Evolutionary conservation across 2,113 vertebrate species (phyloP).

Genomic region (Chiloscyllium plagiosum): DNA sequence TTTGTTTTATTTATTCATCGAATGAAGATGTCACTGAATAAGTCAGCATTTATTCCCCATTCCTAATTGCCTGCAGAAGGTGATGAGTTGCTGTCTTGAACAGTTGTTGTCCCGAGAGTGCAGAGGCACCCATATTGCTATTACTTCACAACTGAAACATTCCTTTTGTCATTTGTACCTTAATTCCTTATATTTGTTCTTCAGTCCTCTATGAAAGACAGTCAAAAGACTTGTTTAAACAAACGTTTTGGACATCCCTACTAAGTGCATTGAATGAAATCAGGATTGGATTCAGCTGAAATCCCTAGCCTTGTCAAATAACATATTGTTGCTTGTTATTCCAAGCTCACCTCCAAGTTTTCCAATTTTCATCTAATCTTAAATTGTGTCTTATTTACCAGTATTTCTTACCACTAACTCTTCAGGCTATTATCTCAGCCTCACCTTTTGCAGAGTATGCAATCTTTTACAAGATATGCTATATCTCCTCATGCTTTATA

Average conservation of each 20-base stretch:
- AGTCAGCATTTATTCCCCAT: no score
- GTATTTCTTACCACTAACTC: neutral
- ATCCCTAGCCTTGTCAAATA: neutral
- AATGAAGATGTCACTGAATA: no score
- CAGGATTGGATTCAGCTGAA: neutral
- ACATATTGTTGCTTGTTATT: neutral
- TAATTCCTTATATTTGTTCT: neutral
- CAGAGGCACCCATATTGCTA: no score
- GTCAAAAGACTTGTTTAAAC: no score
- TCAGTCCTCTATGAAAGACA: neutral
- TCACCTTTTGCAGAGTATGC: neutral
- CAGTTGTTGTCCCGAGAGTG: no score
- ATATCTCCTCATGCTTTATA: neutral
- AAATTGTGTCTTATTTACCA: neutral
- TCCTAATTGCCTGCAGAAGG: no score
- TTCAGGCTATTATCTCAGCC: neutral
- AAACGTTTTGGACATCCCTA: neutral
- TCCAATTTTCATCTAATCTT: neutral
- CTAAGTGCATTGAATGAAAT: neutral
- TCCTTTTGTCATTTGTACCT: neutral
- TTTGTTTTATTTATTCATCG: neutral
- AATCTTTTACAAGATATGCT: neutral
- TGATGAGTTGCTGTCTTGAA: no score
- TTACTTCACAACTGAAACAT: neutral
- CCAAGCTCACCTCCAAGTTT: neutral